Conservation (phyloP, 2,888 invertebrate species). For the Bimastos eiseni region DNA sequence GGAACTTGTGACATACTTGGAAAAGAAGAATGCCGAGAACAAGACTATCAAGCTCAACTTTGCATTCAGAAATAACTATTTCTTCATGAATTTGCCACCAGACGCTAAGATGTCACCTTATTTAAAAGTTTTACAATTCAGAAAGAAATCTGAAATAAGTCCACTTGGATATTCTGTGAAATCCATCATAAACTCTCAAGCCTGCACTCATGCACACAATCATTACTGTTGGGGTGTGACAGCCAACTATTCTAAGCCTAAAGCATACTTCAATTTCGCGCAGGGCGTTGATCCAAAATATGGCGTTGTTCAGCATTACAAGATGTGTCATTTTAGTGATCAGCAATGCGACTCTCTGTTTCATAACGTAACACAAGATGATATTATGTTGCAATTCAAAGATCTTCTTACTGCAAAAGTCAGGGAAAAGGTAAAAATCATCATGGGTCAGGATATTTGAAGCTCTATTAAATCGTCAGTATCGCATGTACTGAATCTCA, state of each 20-base stretch:
- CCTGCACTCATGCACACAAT: conserved; percentile 36
- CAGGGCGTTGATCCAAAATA: conserved; percentile 22
- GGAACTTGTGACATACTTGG: conserved; percentile 38
- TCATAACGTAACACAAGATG: not conserved
- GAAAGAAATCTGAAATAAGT: conserved; percentile 28
- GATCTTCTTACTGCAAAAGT: not conserved
- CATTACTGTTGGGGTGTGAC: conserved; percentile 37
- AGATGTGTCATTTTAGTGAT: conserved; percentile 37
- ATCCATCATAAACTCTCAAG: conserved; percentile 30
- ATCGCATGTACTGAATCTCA: not conserved
- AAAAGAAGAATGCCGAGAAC: not conserved
- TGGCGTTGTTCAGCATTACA: conserved; percentile 36
- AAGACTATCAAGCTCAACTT: conserved; percentile 8
- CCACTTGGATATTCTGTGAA: conserved; percentile 31
- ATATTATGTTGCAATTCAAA: conserved; percentile 26
- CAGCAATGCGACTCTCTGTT: conserved; percentile 20
- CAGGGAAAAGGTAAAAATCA: not conserved
- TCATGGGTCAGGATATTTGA: conserved; percentile 7
- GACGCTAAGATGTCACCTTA: conserved; percentile 25
- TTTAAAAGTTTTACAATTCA: conserved; percentile 28
- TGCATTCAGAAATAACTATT: conserved; percentile 39
- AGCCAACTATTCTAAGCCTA: not conserved
- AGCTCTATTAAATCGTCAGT: not conserved
- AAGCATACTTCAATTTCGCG: not conserved
- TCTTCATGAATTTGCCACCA: conserved; percentile 34